Conservation (phyloP, 2,888 invertebrate species). For the Eudemis profundana region DNA sequence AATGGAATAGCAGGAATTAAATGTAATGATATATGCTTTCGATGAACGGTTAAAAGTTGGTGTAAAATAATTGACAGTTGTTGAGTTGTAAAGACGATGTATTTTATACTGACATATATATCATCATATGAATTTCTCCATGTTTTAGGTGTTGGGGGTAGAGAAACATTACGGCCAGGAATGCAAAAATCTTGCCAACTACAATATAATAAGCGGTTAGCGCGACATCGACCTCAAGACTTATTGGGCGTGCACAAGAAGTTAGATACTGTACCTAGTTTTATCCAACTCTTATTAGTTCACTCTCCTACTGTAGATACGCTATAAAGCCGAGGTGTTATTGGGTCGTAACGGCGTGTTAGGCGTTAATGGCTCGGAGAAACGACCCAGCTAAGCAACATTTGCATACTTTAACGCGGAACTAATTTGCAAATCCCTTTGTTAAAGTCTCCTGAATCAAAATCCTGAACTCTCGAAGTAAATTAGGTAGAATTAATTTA, state of each 20-base stretch:
- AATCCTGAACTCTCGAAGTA: conserved; percentile 12
- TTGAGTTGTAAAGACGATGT: neutral
- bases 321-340: conserved; percentile 5
- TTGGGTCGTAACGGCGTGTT: conserved; percentile 13
- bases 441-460: conserved; percentile 27
- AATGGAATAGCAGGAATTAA: conserved; percentile 13
- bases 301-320: neutral
- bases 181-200: too few relatives aligned
- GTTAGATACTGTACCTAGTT: too few relatives aligned
- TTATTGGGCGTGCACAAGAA: too few relatives aligned
- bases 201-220: too few relatives aligned
- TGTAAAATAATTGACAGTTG: neutral
- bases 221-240: too few relatives aligned
- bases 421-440: conserved; percentile 36
- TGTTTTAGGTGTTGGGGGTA: too few relatives aligned
- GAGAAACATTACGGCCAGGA: too few relatives aligned
- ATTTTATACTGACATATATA: too few relatives aligned
- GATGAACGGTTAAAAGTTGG: neutral
- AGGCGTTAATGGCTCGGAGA: conserved; percentile 22
- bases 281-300: neutral
- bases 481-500: conserved; percentile 10
- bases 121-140: too few relatives aligned
- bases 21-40: conserved; percentile 22
- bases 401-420: conserved; percentile 33
- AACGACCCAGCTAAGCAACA: conserved; percentile 15